A percentile compares a stretch with the other conserved stretches of the same genome.
Evolutionary conservation across 2,888 invertebrate genomes (phyloP).

Genomic region (Heliconius sara): DNA sequence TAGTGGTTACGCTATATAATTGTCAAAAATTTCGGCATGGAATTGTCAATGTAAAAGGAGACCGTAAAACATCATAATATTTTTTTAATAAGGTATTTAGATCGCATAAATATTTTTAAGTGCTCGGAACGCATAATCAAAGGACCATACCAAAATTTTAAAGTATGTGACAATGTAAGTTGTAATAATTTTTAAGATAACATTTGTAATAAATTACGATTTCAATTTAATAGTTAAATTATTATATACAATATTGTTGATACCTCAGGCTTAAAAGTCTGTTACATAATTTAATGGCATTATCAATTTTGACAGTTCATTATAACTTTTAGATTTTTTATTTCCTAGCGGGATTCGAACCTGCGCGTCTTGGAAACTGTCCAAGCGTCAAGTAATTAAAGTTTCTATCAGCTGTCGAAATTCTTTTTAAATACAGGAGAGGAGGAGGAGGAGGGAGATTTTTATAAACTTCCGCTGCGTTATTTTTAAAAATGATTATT

Average conservation of each 20-base stretch:
- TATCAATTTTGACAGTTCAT: background rate
- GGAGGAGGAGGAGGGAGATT: too few species aligned
- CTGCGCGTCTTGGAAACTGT: background rate
- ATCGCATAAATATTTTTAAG: background rate
- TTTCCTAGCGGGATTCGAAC: background rate
- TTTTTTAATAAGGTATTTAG: background rate
- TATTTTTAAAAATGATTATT: background rate
- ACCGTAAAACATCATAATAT: background rate
- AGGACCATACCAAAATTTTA: too few species aligned
- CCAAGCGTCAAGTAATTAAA: too few species aligned
- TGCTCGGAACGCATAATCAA: too few species aligned
- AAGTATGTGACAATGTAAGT: background rate
- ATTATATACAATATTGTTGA: background rate
- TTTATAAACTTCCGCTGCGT: too few species aligned
- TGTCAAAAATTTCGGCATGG: background rate
- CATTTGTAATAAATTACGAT: background rate
- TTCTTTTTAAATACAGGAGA: too few species aligned
- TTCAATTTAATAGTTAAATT: constrained; percentile 2
- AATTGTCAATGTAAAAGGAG: background rate
- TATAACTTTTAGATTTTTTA: background rate
- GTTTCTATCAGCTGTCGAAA: too few species aligned
- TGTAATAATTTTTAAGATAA: background rate
- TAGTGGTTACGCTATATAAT: too few species aligned
- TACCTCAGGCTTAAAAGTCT: background rate
- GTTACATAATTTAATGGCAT: background rate